These are phyloP conservation scores for Salvelinus sp. DNA, from an alignment of 2,113 vertebrate genomes.

Conservation along the genomic window DNA sequence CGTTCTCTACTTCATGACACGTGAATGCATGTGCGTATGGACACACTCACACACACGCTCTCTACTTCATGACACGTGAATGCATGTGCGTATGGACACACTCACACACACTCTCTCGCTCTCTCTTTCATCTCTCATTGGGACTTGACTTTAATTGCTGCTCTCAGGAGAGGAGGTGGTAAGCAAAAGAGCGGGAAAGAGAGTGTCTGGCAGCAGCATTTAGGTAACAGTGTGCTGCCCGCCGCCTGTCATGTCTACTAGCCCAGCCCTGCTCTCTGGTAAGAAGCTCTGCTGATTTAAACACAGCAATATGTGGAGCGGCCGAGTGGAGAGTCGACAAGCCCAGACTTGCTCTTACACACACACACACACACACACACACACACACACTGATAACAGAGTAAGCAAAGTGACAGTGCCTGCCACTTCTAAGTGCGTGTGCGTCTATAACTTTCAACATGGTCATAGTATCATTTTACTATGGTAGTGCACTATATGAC, in stretches of 20 bases:
- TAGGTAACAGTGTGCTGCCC: conserved; percentile 12
- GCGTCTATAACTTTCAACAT: not conserved
- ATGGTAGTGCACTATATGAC: not conserved
- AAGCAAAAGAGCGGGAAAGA: not conserved
- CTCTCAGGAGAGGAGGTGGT: not conserved
- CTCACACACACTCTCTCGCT: too few relatives aligned
- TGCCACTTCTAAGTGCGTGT: not conserved
- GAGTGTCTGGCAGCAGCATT: not conserved
- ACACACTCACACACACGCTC: too few relatives aligned
- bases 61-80: too few relatives aligned
- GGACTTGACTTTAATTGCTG: not conserved
- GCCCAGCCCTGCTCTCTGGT: conserved; percentile 5
- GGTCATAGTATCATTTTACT: not conserved
- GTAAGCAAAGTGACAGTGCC: not conserved
- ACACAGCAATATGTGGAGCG: conserved; percentile 6
- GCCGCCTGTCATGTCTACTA: not conserved
- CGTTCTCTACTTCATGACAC: too few relatives aligned
- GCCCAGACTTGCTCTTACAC: not conserved
- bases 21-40: too few relatives aligned
- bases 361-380: not conserved
- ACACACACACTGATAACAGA: not conserved
- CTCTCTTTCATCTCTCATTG: not conserved
- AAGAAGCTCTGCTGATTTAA: conserved; percentile 19
- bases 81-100: too few relatives aligned
- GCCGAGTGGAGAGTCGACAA: conserved; percentile 3